Conservation (phyloP, 2,113 vertebrate genomes). For the Dasyprocta punctata region DNA sequence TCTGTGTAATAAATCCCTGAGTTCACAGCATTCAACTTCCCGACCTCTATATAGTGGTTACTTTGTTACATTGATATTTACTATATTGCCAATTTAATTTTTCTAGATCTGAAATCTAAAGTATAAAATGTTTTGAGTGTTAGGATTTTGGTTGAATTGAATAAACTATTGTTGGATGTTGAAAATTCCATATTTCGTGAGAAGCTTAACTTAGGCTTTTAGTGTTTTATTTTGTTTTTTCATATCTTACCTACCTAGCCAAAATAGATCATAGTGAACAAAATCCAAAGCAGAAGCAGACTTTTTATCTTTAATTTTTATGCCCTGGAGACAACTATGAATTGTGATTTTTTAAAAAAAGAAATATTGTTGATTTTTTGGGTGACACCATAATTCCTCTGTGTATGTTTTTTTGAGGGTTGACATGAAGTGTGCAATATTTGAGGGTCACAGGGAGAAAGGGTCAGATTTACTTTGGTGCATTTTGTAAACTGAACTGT, state of each 20-base stretch:
- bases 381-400: not conserved
- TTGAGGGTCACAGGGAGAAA: not conserved
- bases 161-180: slow-evolving; percentile 9
- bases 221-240: not conserved
- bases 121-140: not conserved
- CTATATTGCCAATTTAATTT: not conserved
- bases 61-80: not conserved
- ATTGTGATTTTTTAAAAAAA: not conserved
- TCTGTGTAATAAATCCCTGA: not conserved
- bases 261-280: not conserved
- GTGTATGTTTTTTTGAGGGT: not conserved
- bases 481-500: slow-evolving; percentile 18
- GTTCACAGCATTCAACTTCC: not conserved
- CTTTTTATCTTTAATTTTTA: slow-evolving; percentile 40
- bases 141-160: slow-evolving; percentile 15
- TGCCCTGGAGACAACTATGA: not conserved
- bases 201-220: slow-evolving; percentile 22
- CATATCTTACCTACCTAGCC: not conserved
- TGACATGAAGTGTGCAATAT: not conserved
- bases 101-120: slow-evolving; percentile 46
- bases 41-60: not conserved
- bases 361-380: slow-evolving; percentile 20
- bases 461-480: not conserved
- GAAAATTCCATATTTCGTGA: not conserved
- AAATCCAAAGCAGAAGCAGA: slow-evolving; percentile 15